phyloP scores from a whole-genome alignment of 2,113 vertebrate genomes.

The Erinaceus europaeus region DNA sequence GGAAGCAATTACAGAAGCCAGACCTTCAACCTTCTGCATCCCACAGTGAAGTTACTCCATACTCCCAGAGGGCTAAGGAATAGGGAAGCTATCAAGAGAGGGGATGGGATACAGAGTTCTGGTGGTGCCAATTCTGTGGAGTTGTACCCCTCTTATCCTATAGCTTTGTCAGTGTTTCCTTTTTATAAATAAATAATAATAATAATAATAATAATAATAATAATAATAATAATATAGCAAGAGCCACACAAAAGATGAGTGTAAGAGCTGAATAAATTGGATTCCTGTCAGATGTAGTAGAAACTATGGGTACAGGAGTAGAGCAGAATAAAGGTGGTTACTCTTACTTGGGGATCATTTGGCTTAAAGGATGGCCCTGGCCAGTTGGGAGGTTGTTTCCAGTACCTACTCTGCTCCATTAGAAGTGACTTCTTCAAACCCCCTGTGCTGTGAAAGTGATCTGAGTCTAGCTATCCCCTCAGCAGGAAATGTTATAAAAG shows the following conservation, averaged over 20 bases:
- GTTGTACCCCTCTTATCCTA: too few species aligned
- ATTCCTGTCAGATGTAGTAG: not conserved
- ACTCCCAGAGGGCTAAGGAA: too few species aligned
- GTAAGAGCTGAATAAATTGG: not conserved
- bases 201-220: not conserved
- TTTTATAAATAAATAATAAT: fast-evolving
- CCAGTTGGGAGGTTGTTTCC: not conserved
- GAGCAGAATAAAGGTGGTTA: not conserved
- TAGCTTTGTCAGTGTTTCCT: too few species aligned
- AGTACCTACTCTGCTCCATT: not conserved
- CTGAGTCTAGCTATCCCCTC: not conserved
- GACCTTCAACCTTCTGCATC: too few species aligned
- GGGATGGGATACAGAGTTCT: too few species aligned
- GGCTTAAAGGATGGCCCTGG: not conserved
- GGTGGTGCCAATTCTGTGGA: too few species aligned
- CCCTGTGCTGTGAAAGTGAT: not conserved
- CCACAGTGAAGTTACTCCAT: too few species aligned
- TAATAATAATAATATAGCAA: not conserved
- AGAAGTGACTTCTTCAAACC: not conserved
- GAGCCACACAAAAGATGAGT: not conserved
- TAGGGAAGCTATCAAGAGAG: too few species aligned
- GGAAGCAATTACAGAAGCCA: too few species aligned
- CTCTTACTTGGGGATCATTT: not conserved
- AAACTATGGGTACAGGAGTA: not conserved
- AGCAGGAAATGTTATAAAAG: not conserved